A percentile compares a stretch with the other conserved stretches of the same genome.
Evolutionary conservation across 1,140 invertebrate genomes (phyloP).

Genomic region (Papilio xuthus): DNA sequence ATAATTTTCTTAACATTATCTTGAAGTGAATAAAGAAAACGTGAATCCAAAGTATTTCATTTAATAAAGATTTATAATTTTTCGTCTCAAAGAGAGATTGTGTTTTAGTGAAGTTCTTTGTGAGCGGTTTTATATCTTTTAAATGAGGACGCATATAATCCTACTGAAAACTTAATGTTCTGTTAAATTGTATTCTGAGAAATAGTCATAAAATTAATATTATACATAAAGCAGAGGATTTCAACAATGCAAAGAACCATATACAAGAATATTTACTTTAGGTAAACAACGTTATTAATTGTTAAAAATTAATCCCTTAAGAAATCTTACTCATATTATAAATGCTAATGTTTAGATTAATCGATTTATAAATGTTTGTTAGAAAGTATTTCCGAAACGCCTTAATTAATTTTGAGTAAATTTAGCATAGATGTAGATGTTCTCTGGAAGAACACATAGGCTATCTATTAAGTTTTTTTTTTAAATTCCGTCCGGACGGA

Average conservation of each 20-base stretch:
- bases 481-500: too few relatives aligned
- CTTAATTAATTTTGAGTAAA: too few relatives aligned
- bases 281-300: too few relatives aligned
- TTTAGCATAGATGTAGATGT: too few relatives aligned
- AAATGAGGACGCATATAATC: neutral
- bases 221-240: too few relatives aligned
- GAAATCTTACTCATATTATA: too few relatives aligned
- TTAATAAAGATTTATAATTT: neutral
- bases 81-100: neutral
- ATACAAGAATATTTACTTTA: neutral
- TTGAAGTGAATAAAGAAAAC: neutral
- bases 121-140: conserved; percentile 5
- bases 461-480: too few relatives aligned
- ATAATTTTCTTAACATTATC: neutral
- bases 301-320: too few relatives aligned
- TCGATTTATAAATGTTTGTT: too few relatives aligned
- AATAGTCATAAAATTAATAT: neutral
- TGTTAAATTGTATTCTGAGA: neutral
- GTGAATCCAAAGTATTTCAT: neutral
- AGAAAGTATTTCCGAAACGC: too few relatives aligned
- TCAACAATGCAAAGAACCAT: neutral
- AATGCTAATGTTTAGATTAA: too few relatives aligned
- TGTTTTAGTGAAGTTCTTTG: conserved; percentile 16
- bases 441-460: too few relatives aligned
- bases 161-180: neutral